Evolutionary conservation across 2,888 invertebrate genomes (phyloP), one percentile per base, ranked within the genome.

Genomic region (Emmelina monodactyla): DNA sequence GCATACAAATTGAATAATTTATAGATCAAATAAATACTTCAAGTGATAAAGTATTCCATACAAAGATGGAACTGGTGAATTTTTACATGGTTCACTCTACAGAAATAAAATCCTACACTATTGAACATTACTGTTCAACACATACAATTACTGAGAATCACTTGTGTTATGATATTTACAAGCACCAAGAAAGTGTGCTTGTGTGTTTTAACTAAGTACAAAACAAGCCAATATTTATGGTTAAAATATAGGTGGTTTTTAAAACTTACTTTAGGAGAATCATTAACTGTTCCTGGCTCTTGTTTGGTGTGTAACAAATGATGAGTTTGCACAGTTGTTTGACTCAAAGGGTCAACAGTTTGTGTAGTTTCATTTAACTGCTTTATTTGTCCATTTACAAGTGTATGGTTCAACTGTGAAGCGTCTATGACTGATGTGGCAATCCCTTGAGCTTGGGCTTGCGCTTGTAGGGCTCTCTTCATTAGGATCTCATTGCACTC

Each of bases 401-500:
- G 39, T 1, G 76, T 62, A 34, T 79, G 79, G 46, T 73, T 79
- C 22, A 78, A 48, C 45, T 80, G 80, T 1, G 80, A 75, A 0
- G 79, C 66, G 34, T 80, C 78, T 49, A 80, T 72, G 9, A 82
- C 80, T 0, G 79, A 71, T 2, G 76, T 78, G 2, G 76, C 68
- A 3, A 81, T 84, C 6, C 79, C 85, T 44, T 82, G 82, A 2
- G 87, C 86, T 46, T 88, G 88, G 1, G 88, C n/a, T n/a, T n/a
- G n/a, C 45, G 87, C 86, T 46, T 88, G 88, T 1, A 88, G 76
- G 1, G 89, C 89, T 44, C 89, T 71, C 56, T 89, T 89, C 85
- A 89, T 87, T 45, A 89, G 69, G 43, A 89, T 88, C 66, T 89
- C 88, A 63, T 88, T 88, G 71, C 88, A 89, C 81, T 89, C 88